These are phyloP conservation scores for Chironomus striatipennis DNA, from an alignment of 1,140 invertebrate species.

Conservation along the genomic window DNA sequence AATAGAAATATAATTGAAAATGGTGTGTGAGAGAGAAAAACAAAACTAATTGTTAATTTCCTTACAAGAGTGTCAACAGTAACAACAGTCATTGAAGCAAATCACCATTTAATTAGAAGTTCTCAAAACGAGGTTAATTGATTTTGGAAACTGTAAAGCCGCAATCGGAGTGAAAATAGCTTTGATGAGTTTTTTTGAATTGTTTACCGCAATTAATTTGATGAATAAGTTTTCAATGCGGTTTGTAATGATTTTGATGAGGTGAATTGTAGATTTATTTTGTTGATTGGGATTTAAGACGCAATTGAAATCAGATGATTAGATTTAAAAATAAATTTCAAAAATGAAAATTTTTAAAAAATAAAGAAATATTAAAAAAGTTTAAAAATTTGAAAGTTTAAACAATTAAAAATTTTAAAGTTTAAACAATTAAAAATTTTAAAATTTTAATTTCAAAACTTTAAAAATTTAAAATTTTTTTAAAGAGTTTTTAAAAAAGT, in stretches of 20 bases:
- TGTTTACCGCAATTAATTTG: background rate
- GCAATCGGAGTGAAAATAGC: background rate
- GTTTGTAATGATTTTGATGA: background rate
- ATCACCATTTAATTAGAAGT: slow-evolving; percentile 20
- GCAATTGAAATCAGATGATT: too few species aligned
- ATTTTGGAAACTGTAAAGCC: slow-evolving; percentile 16
- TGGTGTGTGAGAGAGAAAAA: background rate
- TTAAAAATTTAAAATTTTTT: too few species aligned
- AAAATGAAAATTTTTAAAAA: too few species aligned
- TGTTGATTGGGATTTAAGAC: too few species aligned
- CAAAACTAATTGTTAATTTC: background rate
- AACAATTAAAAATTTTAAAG: too few species aligned
- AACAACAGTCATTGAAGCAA: background rate
- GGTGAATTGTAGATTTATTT: too few species aligned
- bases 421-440: too few species aligned
- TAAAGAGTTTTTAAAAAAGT: too few species aligned
- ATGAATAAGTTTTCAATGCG: background rate
- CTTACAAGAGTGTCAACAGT: slow-evolving; percentile 22
- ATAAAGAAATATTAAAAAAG: too few species aligned
- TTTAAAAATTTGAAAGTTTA: too few species aligned
- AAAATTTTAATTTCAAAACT: too few species aligned
- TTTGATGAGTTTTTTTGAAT: background rate
- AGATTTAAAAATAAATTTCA: too few species aligned
- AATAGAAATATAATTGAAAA: background rate
- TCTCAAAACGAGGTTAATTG: slow-evolving; percentile 19